Evolutionary conservation across 2,797 vertebrate genomes (phyloP), one percentile per base, ranked within the genome.

Genomic region (Mormyrops boulengeri): DNA sequence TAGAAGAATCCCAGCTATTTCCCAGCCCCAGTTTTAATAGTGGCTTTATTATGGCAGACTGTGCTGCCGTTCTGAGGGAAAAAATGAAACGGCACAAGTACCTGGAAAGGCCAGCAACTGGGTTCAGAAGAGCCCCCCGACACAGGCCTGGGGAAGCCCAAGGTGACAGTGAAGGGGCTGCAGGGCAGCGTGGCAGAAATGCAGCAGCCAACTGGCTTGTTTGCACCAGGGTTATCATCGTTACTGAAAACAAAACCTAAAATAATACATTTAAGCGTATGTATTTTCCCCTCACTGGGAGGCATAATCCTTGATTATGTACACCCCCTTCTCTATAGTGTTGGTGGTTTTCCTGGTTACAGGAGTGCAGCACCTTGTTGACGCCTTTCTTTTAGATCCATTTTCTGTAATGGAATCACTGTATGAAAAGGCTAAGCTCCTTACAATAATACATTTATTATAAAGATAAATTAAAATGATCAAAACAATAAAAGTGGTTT

Each of bases 1-100:
- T 89, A 80, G 89, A 93, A 93, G 95, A 95, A 95, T 95, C 93
- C 86, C 90, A 93, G 92, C 92, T 93, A 95, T 95, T 95, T 95
- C 93, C 41, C 94, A 95, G 91, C 89, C 90, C 17, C 26, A 84
- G 92, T 91, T 94, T 94, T 94, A 95, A 94, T 92, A 94, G 92
- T 92, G 93, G 94, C 93, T 92, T 91, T 92, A 92, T 94, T 93
- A 91, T 92, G 93, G 94, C 93, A 92, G 91, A 92, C 52, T n/a
- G 91, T 89, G 87, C 53, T 60, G 89, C 89, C 34, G 91, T 91
- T 90, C 87, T 85, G 17, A 11, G 77, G 34, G 88, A n/a, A 5
- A 88, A 85, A 89, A 88, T 80, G 53, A 77, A 91, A 85, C 41
- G 87, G 90, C 92, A 91, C 4, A 62, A 87, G 85, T 86, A 41